Evolutionary conservation across 2,797 vertebrate genomes (phyloP), one percentile per base, ranked within the genome.

Genomic region (Distichodus sexfasciatus): DNA sequence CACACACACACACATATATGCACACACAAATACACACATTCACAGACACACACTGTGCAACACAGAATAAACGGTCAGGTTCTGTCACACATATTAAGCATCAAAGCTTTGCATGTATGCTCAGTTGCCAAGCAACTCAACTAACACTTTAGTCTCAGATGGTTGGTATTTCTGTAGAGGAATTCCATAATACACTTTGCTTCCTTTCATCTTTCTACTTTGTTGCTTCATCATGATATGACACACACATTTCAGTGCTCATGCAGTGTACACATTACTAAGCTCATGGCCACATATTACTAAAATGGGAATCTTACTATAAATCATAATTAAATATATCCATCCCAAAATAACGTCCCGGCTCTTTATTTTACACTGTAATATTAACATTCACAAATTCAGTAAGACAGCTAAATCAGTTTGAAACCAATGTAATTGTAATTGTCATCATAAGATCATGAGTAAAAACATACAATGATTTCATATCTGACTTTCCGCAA

Each of bases 51-150:
- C 35, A 29, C 33, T 44, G 24, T 15, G 36, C 31, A 58, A 41
- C 54, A 62, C 47, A 60, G 46, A 60, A 59, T 40, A 65, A 74
- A 76, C 64, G 69, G 53, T 29, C 35, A 64, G 60, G 43, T 47
- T 66, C 11, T 64, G 48, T 63, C 67, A 71, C 54, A 65, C 44
- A 67, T 57, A 73, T 65, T 79, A 65, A 58, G 38, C 60, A 71
- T 73, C 64, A 78, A 73, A 78, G 70, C 46, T 53, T 28, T 60
- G 71, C 48, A 64, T 66, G 58, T 64, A 69, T 66, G 28, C n/a
- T 50, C 59, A 43, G 80, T 82, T 82, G 77, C 80, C 72, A 72
- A 78, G 80, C 77, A 82, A 82, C 80, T 60, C 57, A 48, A 74
- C 66, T 57, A 76, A 76, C 63, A 67, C 68, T 43, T 50, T 74